These are phyloP conservation scores for Epinephelus coioides DNA, from an alignment of 2,797 vertebrate genomes.

Conservation along the genomic window DNA sequence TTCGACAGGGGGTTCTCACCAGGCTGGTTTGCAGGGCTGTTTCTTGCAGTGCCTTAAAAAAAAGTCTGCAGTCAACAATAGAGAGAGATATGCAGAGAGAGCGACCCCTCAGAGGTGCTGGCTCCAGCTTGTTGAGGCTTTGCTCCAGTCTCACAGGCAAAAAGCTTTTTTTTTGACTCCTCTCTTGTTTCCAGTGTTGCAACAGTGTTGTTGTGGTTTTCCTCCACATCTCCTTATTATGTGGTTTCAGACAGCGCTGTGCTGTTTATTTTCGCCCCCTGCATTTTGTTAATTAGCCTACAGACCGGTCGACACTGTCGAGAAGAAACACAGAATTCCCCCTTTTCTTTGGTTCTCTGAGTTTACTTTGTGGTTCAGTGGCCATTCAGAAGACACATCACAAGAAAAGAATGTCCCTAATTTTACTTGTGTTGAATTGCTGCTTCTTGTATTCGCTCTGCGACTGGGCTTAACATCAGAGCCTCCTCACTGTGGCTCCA, in stretches of 20 bases:
- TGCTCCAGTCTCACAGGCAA: neutral
- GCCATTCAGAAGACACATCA: conserved; percentile 40
- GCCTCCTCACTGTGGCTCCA: neutral
- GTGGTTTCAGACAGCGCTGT: conserved; percentile 10
- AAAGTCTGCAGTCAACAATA: conserved; percentile 18
- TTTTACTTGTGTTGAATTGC: neutral
- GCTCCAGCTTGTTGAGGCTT: conserved; percentile 4
- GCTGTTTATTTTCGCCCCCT: conserved; percentile 25
- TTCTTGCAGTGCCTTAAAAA: conserved; percentile 12
- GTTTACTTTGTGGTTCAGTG: conserved; percentile 40
- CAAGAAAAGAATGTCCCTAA: conserved; percentile 9
- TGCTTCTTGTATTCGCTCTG: neutral
- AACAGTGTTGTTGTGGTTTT: conserved; percentile 4
- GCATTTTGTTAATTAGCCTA: conserved; percentile 27
- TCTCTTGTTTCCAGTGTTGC: neutral
- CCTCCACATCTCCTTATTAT: neutral
- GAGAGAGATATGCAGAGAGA: conserved; percentile 1
- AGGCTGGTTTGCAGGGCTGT: conserved; percentile 32
- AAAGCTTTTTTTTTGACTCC: neutral
- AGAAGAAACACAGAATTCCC: conserved; percentile 23
- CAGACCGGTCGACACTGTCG: conserved; percentile 4
- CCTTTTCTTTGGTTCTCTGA: neutral
- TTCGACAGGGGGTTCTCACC: conserved; percentile 44
- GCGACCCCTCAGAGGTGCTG: neutral
- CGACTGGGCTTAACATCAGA: conserved; percentile 11